A percentile compares a stretch with the other conserved stretches of the same genome.
Evolutionary conservation across 23 tunicate species (phyloP).

Genomic region (Clavelina lepadiformis): DNA sequence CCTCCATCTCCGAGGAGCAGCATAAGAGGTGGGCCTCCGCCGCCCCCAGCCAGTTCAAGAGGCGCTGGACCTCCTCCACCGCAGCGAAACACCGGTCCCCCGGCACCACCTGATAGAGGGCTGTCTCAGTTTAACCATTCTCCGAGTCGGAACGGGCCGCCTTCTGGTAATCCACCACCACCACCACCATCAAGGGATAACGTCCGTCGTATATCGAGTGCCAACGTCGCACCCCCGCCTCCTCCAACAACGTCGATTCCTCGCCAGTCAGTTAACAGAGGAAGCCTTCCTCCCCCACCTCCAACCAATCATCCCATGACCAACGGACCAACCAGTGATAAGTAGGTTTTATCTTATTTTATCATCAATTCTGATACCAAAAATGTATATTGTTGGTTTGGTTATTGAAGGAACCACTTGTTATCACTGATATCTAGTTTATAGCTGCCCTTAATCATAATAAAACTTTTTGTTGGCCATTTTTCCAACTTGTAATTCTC

Average conservation of each 20-base stretch:
- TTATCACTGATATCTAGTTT: no score
- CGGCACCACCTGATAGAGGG: slow-evolving; percentile 5
- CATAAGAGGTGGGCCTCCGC: slow-evolving; percentile 10
- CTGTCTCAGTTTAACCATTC: not conserved
- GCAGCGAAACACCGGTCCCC: slow-evolving; percentile 4
- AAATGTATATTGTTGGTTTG: no score
- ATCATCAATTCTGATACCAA: no score
- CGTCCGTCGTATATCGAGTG: slow-evolving; percentile 4
- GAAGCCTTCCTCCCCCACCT: slow-evolving; percentile 37
- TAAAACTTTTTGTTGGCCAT: no score
- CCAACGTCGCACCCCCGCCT: slow-evolving; percentile 26
- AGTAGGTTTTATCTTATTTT: slow-evolving; percentile 14
- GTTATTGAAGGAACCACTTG: no score
- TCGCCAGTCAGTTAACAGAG: slow-evolving; percentile 8
- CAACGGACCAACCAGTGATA: slow-evolving; percentile 50
- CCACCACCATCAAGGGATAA: slow-evolving; percentile 41
- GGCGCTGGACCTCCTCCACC: slow-evolving; percentile 9
- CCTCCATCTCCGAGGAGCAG: slow-evolving; percentile 11
- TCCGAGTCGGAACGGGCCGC: not conserved
- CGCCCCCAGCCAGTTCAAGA: slow-evolving; percentile 8
- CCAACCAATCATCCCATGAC: slow-evolving; percentile 18
- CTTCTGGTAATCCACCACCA: slow-evolving; percentile 25
- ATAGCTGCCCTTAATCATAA: no score
- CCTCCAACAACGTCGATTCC: slow-evolving; percentile 26
- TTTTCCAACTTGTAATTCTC: no score